Conservation (phyloP, 2,888 invertebrate species). For the Drosophila recens region DNA sequence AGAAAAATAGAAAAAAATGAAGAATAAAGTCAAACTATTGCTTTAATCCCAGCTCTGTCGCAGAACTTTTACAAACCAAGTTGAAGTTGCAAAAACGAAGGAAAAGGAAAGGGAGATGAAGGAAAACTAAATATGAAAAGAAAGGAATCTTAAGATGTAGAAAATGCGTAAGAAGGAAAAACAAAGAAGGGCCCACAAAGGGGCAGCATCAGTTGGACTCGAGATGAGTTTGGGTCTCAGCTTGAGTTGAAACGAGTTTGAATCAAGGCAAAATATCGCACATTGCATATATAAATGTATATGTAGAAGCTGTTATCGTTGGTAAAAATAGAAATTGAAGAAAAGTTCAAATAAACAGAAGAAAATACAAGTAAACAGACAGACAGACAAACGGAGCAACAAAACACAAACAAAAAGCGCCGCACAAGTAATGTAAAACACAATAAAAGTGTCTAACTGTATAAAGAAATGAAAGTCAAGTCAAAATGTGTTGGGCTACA, state of each 20-base stretch:
- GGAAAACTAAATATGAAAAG: constrained; percentile 3
- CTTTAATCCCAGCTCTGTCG: constrained; percentile 35
- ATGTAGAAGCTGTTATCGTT: constrained; percentile 61
- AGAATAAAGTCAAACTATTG: constrained; percentile 16
- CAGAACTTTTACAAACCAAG: constrained; percentile 32
- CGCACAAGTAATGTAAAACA: constrained; percentile 66
- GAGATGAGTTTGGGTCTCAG: constrained; percentile 11
- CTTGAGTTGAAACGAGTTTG: constrained; percentile 17
- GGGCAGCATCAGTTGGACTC: constrained; percentile 4
- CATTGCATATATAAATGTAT: constrained; percentile 37
- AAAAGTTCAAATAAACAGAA: constrained; percentile 68
- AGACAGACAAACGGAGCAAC: constrained; percentile 40
- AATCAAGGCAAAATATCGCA: constrained; percentile 63
- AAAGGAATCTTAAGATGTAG: constrained; percentile 30
- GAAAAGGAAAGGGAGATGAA: neutral
- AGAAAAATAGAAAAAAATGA: neutral
- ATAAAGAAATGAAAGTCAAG: constrained; percentile 80
- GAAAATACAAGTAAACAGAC: constrained; percentile 64
- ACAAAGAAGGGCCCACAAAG: constrained; percentile 26
- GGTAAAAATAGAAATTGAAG: constrained; percentile 75
- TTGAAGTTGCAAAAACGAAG: constrained; percentile 9
- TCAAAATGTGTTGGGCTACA: constrained; percentile 53
- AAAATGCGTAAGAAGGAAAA: constrained; percentile 38
- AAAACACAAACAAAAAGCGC: constrained; percentile 35
- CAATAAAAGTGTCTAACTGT: constrained; percentile 79